Conservation (phyloP, 2,888 invertebrate genomes). For the Drosophila anceps region DNA sequence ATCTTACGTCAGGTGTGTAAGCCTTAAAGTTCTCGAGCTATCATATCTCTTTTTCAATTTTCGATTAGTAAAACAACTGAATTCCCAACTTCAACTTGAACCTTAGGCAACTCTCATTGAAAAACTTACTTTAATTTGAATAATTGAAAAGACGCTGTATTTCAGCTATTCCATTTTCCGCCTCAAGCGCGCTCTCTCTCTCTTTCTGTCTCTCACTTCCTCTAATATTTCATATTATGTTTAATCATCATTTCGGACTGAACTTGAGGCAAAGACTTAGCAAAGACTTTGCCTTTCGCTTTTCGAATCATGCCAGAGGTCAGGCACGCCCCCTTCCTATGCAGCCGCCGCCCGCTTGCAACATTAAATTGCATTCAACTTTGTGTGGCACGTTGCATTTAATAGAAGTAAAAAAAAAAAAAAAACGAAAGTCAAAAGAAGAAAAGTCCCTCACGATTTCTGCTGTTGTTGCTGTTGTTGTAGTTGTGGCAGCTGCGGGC, state of each 20-base stretch:
- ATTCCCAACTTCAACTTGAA: too few relatives aligned
- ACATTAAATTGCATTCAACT: constrained; percentile 57
- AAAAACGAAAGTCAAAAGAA: constrained; percentile 52
- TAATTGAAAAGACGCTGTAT: too few relatives aligned
- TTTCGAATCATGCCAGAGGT: constrained; percentile 66
- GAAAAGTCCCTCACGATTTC: constrained; percentile 62
- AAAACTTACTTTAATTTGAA: not conserved
- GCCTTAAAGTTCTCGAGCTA: not conserved
- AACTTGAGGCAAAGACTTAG: constrained; percentile 47
- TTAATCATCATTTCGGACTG: constrained; percentile 37
- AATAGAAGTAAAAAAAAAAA: constrained; percentile 41
- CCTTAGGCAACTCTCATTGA: not conserved
- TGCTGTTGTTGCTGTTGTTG: constrained; percentile 1
- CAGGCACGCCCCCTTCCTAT: constrained; percentile 45
- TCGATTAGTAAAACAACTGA: too few relatives aligned
- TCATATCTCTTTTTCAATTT: not conserved
- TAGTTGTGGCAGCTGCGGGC: constrained; percentile 34
- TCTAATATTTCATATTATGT: constrained; percentile 18
- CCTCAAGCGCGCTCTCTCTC: not conserved
- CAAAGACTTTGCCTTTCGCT: constrained; percentile 65
- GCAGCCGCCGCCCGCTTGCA: constrained; percentile 2
- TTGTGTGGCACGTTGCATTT: constrained; percentile 48
- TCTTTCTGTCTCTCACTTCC: not conserved
- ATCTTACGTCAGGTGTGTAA: too few relatives aligned
- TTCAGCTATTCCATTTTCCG: not conserved